A percentile compares a stretch with the other conserved stretches of the same genome.
phyloP scores from a whole-genome alignment of 92 coral and sea anemone genomes.

The Zoanthus solanderi region DNA sequence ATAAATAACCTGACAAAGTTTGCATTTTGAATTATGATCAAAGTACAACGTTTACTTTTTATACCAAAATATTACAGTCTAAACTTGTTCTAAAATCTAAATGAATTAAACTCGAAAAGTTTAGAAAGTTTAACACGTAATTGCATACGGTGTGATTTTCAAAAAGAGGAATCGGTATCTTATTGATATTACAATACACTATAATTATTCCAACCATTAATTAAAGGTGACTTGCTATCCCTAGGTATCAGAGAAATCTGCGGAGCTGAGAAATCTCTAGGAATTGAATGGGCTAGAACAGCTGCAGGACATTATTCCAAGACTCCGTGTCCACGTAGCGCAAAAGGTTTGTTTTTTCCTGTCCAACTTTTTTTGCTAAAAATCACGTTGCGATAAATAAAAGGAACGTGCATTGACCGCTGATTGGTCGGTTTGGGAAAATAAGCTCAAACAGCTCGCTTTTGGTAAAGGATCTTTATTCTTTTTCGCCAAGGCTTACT shows the following conservation, averaged over 20 bases:
- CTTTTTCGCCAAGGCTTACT: too few species aligned
- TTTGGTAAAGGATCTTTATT: too few species aligned
- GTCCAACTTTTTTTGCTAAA: neutral
- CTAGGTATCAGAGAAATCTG: slow-evolving; percentile 91
- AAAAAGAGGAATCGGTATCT: too few species aligned
- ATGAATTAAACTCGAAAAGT: neutral
- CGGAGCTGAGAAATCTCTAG: slow-evolving; percentile 84
- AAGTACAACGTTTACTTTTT: too few species aligned
- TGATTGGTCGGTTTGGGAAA: too few species aligned
- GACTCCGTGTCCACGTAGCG: slow-evolving; percentile 93
- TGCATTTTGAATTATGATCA: too few species aligned
- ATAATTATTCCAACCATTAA: neutral
- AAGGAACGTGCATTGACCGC: neutral
- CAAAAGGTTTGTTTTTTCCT: slow-evolving; percentile 72
- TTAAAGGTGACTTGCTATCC: neutral
- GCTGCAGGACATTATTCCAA: slow-evolving; percentile 84
- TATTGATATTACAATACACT: neutral
- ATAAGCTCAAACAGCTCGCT: too few species aligned
- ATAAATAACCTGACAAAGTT: too few species aligned
- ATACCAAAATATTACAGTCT: too few species aligned
- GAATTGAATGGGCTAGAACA: slow-evolving; percentile 89
- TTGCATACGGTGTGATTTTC: too few species aligned
- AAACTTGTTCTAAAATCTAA: too few species aligned
- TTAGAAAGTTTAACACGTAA: too few species aligned
- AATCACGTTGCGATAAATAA: neutral